A percentile compares a stretch with the other conserved stretches of the same genome.
phyloP scores from a whole-genome alignment of 2,113 vertebrate species.

The Oncorhynchus clarkii region DNA sequence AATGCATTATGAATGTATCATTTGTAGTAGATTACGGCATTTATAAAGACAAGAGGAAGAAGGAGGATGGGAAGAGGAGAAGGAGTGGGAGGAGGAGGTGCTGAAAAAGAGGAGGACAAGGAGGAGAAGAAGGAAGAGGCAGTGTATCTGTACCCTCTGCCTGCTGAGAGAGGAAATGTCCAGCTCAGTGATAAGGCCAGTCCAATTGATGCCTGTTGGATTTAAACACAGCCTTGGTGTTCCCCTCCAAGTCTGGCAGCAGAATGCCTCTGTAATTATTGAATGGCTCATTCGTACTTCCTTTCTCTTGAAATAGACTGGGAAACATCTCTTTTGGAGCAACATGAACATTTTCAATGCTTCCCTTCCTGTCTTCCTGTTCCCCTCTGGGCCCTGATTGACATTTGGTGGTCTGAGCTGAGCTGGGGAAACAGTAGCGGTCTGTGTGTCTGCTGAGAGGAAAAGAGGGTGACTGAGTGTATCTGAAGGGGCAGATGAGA shows the following conservation, averaged over 20 bases:
- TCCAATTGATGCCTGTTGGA: constrained; percentile 11
- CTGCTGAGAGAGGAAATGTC: neutral
- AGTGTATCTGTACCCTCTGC: neutral
- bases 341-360: constrained; percentile 22
- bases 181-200: neutral
- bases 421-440: constrained; percentile 13
- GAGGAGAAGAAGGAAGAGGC: neutral
- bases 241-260: constrained; percentile 14
- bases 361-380: constrained; percentile 1
- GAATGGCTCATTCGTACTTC: constrained; percentile 31
- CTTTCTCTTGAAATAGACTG: constrained; percentile 38
- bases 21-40: neutral
- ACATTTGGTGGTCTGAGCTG: constrained; percentile 24
- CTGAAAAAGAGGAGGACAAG: no score
- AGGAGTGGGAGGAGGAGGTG: no score
- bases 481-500: constrained; percentile 18
- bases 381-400: constrained; percentile 7
- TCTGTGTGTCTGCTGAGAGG: neutral
- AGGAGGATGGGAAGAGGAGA: neutral
- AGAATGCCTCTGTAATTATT: constrained; percentile 33
- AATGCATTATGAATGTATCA: neutral
- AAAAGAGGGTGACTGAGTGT: neutral
- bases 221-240: constrained; percentile 37
- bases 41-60: neutral
- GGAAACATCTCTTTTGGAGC: constrained; percentile 5